Percentiles rank a stretch among this genome's conserved stretches.
Evolutionary conservation across 2,888 invertebrate species (phyloP).

Genomic region (Pseudoips prasinana): DNA sequence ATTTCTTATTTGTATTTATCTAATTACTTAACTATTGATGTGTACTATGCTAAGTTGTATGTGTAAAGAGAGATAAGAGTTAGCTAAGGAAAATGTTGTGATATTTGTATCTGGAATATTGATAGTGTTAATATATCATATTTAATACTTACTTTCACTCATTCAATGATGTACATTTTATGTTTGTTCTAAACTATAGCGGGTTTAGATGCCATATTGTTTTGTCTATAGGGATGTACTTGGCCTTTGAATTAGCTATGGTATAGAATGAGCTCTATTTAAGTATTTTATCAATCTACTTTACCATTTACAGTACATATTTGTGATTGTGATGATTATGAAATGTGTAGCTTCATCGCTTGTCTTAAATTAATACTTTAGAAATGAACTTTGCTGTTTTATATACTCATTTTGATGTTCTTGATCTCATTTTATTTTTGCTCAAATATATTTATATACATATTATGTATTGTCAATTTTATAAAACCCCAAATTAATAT

Average conservation of each 20-base stretch:
- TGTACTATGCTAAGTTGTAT: slow-evolving; percentile 68
- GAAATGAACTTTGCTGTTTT: slow-evolving; percentile 2
- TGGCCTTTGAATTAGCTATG: too few relatives aligned
- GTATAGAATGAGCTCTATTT: too few relatives aligned
- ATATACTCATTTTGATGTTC: slow-evolving; percentile 10
- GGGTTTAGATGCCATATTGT: too few relatives aligned
- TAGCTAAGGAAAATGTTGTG: slow-evolving; percentile 78
- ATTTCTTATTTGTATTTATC: slow-evolving; percentile 55
- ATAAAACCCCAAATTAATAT: slow-evolving; percentile 24
- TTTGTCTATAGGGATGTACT: too few relatives aligned
- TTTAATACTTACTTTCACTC: slow-evolving; percentile 22
- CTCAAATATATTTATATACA: slow-evolving; percentile 37
- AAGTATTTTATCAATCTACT: too few relatives aligned
- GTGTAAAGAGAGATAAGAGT: slow-evolving; percentile 71
- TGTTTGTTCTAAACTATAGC: too few relatives aligned
- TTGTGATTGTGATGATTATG: neutral
- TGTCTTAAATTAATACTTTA: neutral
- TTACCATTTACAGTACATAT: too few relatives aligned
- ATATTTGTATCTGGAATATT: slow-evolving; percentile 83
- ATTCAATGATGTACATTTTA: slow-evolving; percentile 1
- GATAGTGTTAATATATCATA: slow-evolving; percentile 47
- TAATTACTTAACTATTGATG: slow-evolving; percentile 70
- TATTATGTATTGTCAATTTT: slow-evolving; percentile 23
- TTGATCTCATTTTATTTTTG: slow-evolving; percentile 54
- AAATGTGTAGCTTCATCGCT: neutral